A percentile compares a stretch with the other conserved stretches of the same genome.
Evolutionary conservation across 2,888 invertebrate genomes (phyloP).

Genomic region (Elmis aenea): DNA sequence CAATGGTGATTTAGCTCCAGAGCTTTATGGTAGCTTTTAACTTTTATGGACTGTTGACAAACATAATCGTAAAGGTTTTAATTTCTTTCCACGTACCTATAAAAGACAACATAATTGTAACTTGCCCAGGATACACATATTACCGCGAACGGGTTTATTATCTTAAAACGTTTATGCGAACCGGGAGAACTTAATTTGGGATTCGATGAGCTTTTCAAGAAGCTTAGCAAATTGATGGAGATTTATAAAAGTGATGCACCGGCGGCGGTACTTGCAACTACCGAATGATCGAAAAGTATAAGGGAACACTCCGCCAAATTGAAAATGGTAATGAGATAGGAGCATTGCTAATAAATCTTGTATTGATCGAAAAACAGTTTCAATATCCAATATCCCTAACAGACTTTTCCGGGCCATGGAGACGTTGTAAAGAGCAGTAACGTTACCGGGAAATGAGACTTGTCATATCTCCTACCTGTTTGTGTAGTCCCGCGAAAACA

Average conservation of each 20-base stretch:
- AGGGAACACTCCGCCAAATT: constrained; percentile 43
- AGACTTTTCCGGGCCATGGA: constrained; percentile 15
- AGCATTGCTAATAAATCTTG: constrained; percentile 41
- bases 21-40: no score
- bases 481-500: no score
- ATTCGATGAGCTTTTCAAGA: constrained; percentile 19
- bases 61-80: constrained; percentile 7
- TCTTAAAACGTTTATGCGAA: constrained; percentile 15
- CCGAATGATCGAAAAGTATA: constrained; percentile 37
- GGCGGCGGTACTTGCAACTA: constrained; percentile 29
- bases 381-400: constrained; percentile 27
- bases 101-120: constrained; percentile 3
- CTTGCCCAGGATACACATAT: constrained; percentile 5
- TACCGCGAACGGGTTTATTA: constrained; percentile 14
- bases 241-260: constrained; percentile 29
- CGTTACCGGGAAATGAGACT: constrained; percentile 8
- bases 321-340: constrained; percentile 45
- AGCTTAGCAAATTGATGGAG: constrained; percentile 30
- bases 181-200: constrained; percentile 17
- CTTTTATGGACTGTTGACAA: constrained; percentile 5
- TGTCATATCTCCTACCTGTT: constrained; percentile 11
- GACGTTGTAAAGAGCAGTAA: neutral
- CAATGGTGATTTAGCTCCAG: constrained; percentile 5
- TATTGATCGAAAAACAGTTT: constrained; percentile 23
- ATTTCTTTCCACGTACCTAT: constrained; percentile 5